Conservation (phyloP, 2,888 invertebrate genomes). For the Pherbina coryleti region DNA sequence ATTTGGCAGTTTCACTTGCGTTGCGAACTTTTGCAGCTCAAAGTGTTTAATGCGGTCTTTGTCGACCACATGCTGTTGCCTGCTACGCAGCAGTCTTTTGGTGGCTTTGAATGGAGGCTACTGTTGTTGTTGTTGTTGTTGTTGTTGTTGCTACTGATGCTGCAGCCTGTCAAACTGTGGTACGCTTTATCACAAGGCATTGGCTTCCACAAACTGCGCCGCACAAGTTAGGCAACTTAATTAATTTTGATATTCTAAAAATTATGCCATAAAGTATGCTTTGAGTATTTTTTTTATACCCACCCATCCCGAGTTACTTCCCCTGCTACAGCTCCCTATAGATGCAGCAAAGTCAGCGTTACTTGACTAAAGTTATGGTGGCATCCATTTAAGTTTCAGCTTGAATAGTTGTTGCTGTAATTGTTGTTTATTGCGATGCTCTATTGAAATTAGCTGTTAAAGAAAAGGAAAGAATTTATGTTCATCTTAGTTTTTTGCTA, state of each 20-base stretch:
- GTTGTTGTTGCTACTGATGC: background rate
- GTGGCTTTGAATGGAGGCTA: background rate
- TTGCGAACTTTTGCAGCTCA: background rate
- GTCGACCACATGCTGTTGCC: background rate
- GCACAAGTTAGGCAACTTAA: conserved; percentile 36
- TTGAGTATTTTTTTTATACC: conserved; percentile 17
- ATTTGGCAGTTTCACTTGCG: background rate
- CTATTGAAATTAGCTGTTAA: no score
- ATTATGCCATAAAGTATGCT: conserved; percentile 22
- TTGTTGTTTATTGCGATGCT: no score
- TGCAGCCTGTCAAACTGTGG: background rate
- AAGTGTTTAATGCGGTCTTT: background rate
- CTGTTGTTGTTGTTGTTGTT: background rate
- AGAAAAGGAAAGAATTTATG: no score
- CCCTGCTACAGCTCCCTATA: background rate
- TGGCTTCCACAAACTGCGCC: background rate
- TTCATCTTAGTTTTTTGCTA: no score
- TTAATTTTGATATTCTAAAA: conserved; percentile 34
- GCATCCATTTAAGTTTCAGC: background rate
- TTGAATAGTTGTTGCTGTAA: background rate
- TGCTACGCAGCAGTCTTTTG: background rate
- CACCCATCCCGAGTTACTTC: background rate
- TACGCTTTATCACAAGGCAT: background rate
- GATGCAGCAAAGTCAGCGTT: background rate
- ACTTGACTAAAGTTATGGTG: conserved; percentile 6